A percentile compares a stretch with the other conserved stretches of the same genome.
These are phyloP conservation scores for Tanytarsus gracilentus DNA, from an alignment of 2,888 invertebrate genomes.

Conservation along the genomic window DNA sequence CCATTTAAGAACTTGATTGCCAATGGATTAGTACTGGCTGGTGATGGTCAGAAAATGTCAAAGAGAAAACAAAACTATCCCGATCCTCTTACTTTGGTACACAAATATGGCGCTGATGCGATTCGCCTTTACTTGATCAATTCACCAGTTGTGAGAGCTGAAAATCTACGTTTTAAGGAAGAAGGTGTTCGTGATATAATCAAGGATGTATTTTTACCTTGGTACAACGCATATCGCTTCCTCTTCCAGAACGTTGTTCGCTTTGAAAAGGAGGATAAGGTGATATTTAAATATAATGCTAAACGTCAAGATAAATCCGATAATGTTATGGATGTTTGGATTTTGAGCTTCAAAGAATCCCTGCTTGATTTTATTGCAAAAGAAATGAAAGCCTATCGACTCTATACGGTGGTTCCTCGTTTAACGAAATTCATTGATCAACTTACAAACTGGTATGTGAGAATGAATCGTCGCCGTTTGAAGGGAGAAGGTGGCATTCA, in stretches of 20 bases:
- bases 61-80: conserved; percentile 99
- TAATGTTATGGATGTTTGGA: conserved; percentile 97
- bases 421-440: conserved; percentile 95
- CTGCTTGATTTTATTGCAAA: conserved; percentile 75
- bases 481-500: conserved; percentile 79
- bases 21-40: conserved; percentile 90
- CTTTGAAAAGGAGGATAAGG: conserved; percentile 59
- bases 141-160: conserved; percentile 95
- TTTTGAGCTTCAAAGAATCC: conserved; percentile 91
- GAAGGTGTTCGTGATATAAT: conserved; percentile 93
- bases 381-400: conserved; percentile 89
- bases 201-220: conserved; percentile 96
- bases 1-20: conserved; percentile 97
- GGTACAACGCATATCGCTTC: conserved; percentile 91
- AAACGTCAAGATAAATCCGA: conserved; percentile 41
- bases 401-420: conserved; percentile 91
- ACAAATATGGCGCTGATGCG: conserved; percentile 95
- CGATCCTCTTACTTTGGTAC: conserved; percentile 83
- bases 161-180: conserved; percentile 92
- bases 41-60: conserved; percentile 99
- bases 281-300: conserved; percentile 50
- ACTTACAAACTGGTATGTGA: conserved; percentile 97
- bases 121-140: conserved; percentile 91
- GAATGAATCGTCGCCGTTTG: conserved; percentile 89
- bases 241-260: conserved; percentile 86